Percentiles rank a stretch among this genome's conserved stretches.
Evolutionary conservation across 2,113 vertebrate species (phyloP).

Genomic region (Tretioscincus oriximinensis): DNA sequence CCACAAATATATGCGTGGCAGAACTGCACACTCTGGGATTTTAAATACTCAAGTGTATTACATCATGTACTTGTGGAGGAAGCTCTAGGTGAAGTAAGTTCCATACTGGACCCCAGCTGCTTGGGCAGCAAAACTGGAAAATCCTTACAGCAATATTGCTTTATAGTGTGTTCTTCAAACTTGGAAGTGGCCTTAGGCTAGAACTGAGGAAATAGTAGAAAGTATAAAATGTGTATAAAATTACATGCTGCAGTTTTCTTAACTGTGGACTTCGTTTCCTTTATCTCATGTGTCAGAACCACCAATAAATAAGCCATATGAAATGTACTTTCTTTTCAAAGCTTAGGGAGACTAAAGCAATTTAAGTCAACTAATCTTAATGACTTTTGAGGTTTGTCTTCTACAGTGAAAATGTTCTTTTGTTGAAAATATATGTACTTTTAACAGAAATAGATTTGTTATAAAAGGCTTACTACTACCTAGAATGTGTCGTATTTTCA

Average conservation of each 20-base stretch:
- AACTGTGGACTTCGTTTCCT: neutral
- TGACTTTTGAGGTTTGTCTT: neutral
- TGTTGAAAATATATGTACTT: neutral
- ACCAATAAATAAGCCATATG: neutral
- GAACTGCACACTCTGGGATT: too few species aligned
- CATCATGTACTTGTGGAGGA: too few species aligned
- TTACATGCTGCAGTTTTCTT: neutral
- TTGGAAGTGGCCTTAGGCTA: too few species aligned
- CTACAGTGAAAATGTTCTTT: neutral
- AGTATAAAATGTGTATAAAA: neutral
- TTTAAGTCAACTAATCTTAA: neutral
- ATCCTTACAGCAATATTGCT: too few species aligned
- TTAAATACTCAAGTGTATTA: too few species aligned
- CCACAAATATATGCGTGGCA: too few species aligned
- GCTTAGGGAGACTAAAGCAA: fast-evolving
- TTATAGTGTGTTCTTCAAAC: too few species aligned
- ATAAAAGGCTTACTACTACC: neutral
- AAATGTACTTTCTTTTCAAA: neutral
- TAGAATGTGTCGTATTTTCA: neutral
- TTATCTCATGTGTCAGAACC: neutral
- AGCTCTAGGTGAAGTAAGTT: too few species aligned
- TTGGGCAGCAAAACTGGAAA: too few species aligned
- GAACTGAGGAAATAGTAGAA: neutral
- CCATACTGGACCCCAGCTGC: too few species aligned
- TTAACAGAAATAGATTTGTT: fast-evolving